Evolutionary conservation across 2,888 invertebrate species (phyloP).

Genomic region (Silvanus unidentatus): DNA sequence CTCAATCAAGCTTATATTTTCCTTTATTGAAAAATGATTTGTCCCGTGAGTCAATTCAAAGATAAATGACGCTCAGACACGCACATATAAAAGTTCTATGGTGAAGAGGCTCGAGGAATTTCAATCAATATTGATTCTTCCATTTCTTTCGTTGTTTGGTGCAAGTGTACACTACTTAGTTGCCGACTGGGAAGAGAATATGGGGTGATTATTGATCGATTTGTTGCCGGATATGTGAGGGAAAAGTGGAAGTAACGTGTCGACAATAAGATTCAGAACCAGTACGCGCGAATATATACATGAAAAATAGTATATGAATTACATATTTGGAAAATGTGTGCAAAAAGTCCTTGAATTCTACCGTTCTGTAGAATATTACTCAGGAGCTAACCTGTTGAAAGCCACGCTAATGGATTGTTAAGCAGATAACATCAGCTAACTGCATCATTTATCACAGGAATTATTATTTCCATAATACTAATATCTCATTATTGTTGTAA

Average conservation of each 20-base stretch:
- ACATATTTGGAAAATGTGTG: too few species aligned
- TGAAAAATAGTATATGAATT: too few species aligned
- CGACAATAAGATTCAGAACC: too few species aligned
- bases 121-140: slow-evolving; percentile 19
- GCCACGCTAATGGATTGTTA: slow-evolving; percentile 27
- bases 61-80: slow-evolving; percentile 31
- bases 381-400: slow-evolving; percentile 25
- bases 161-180: background rate
- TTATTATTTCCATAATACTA: slow-evolving; percentile 19
- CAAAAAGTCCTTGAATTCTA: too few species aligned
- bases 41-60: slow-evolving; percentile 31
- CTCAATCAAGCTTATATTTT: slow-evolving; percentile 32
- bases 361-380: slow-evolving; percentile 19
- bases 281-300: too few species aligned
- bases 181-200: background rate
- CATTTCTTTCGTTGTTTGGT: slow-evolving; percentile 10
- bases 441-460: slow-evolving; percentile 24
- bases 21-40: slow-evolving; percentile 36
- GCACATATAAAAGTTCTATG: slow-evolving; percentile 15
- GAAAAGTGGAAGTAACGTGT: too few species aligned
- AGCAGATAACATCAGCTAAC: slow-evolving; percentile 23
- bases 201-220: background rate
- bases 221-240: too few species aligned
- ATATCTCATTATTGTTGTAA: background rate
- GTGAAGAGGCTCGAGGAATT: slow-evolving; percentile 18